Conservation (phyloP, 2,888 invertebrate species). For the Bellardia bayeri region DNA sequence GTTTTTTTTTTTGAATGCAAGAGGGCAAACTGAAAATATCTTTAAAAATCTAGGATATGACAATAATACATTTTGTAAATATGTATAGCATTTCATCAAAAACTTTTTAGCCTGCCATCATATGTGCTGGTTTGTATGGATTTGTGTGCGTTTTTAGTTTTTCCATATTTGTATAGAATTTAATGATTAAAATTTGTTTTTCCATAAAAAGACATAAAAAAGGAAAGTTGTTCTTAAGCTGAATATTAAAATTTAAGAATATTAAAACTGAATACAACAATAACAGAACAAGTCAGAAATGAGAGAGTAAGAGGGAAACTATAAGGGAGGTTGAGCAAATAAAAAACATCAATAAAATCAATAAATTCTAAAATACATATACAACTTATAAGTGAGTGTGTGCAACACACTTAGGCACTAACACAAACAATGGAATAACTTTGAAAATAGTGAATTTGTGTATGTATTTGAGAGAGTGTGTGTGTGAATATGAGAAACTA, state of each 20-base stretch:
- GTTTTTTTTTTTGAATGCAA: not conserved
- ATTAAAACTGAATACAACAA: not conserved
- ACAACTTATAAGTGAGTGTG: not conserved
- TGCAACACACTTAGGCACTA: not conserved
- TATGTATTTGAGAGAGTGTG: not conserved
- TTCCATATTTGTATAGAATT: not conserved
- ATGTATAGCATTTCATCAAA: no score
- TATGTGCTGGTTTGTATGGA: not conserved
- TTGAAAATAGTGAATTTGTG: slow-evolving; percentile 3
- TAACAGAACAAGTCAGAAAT: not conserved
- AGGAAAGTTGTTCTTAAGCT: not conserved
- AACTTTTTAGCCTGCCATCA: not conserved
- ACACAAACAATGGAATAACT: not conserved
- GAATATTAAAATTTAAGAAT: slow-evolving; percentile 10
- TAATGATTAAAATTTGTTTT: slow-evolving; percentile 28
- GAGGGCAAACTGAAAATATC: not conserved
- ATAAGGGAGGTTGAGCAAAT: not conserved
- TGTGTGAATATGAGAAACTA: not conserved
- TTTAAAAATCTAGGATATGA: not conserved
- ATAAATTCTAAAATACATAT: slow-evolving; percentile 16
- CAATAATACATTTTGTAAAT: no score
- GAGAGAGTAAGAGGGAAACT: no score
- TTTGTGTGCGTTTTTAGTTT: not conserved
- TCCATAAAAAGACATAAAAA: slow-evolving; percentile 18
- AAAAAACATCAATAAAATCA: slow-evolving; percentile 29